These are phyloP conservation scores for Apodemia mormo DNA, from an alignment of 2,888 invertebrate genomes.

Conservation along the genomic window DNA sequence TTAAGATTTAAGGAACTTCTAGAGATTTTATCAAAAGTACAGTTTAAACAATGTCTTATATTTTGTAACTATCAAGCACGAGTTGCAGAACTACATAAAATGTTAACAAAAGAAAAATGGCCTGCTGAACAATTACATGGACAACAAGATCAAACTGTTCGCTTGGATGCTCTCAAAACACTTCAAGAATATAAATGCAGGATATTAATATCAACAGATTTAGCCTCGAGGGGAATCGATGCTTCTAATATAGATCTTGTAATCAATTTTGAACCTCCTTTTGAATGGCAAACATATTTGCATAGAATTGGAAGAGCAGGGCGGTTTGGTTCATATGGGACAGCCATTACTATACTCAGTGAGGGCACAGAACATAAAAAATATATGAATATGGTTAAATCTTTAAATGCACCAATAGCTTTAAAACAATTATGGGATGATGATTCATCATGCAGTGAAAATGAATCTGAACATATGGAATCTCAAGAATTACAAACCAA, in stretches of 20 bases:
- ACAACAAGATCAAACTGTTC: conserved; percentile 88
- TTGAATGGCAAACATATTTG: conserved; percentile 90
- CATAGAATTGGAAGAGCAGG: conserved; percentile 98
- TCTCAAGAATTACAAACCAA: not conserved
- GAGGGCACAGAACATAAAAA: conserved; percentile 83
- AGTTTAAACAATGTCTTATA: conserved; percentile 94
- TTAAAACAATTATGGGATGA: conserved; percentile 55
- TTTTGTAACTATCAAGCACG: conserved; percentile 95
- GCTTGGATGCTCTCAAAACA: conserved; percentile 88
- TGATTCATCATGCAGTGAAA: conserved; percentile 32
- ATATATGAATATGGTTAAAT: conserved; percentile 81
- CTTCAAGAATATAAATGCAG: conserved; percentile 91
- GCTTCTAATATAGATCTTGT: conserved; percentile 95
- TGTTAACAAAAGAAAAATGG: conserved; percentile 88
- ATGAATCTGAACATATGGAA: not conserved
- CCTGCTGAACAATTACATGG: conserved; percentile 89
- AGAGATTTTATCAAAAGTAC: conserved; percentile 85
- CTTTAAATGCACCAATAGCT: conserved; percentile 70
- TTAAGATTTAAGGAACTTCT: conserved; percentile 85
- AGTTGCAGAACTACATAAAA: conserved; percentile 89
- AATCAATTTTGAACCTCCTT: conserved; percentile 94
- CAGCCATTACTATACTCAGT: conserved; percentile 88
- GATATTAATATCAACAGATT: conserved; percentile 94
- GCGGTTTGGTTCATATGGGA: conserved; percentile 93
- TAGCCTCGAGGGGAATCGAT: conserved; percentile 97